phyloP scores from a whole-genome alignment of 2,888 invertebrate species.

The Hypselothyrea guttata region DNA sequence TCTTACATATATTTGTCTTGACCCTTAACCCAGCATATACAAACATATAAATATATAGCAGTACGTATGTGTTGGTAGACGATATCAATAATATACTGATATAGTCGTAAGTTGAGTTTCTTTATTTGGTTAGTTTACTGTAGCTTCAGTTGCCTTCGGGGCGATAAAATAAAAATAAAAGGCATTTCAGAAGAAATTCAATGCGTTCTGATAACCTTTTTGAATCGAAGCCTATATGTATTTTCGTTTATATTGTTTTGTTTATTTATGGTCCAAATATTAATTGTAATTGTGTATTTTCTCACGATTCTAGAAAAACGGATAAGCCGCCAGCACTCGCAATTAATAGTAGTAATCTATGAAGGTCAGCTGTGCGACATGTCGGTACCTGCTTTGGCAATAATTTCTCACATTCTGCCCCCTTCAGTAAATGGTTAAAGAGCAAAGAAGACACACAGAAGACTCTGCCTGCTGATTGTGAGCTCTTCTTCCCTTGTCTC shows the following conservation, averaged over 20 bases:
- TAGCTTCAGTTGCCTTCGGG: too few relatives aligned
- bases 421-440: too few relatives aligned
- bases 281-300: slow-evolving; percentile 67
- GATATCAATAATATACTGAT: background rate
- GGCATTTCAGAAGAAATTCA: slow-evolving; percentile 56
- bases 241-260: slow-evolving; percentile 32
- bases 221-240: slow-evolving; percentile 37
- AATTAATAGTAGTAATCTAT: too few relatives aligned
- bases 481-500: slow-evolving; percentile 24
- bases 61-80: too few relatives aligned
- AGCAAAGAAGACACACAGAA: too few relatives aligned
- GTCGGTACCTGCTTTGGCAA: too few relatives aligned
- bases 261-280: slow-evolving; percentile 52
- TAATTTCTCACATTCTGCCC: too few relatives aligned
- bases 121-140: too few relatives aligned
- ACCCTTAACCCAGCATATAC: slow-evolving; percentile 56
- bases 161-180: slow-evolving; percentile 48
- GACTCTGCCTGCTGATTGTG: slow-evolving; percentile 31
- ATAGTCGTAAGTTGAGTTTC: too few relatives aligned
- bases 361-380: too few relatives aligned
- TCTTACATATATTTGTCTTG: slow-evolving; percentile 66
- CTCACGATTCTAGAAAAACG: slow-evolving; percentile 58
- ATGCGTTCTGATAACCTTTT: slow-evolving; percentile 66
- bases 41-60: too few relatives aligned
- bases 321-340: slow-evolving; percentile 21